Evolutionary conservation across 2,888 invertebrate genomes (phyloP).

Genomic region (Lomographa bimaculata): DNA sequence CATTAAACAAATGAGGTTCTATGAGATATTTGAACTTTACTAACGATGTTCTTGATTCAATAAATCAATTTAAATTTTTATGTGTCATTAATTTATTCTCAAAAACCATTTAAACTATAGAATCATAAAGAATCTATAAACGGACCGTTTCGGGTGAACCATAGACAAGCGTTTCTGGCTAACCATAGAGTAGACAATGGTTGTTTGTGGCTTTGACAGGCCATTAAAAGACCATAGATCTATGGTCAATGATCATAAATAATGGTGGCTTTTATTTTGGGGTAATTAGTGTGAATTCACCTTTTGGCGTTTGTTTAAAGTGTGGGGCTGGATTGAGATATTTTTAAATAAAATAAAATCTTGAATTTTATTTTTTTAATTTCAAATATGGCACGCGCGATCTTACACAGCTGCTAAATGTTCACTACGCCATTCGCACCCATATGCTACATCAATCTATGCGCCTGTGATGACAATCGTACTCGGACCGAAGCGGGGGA

Average conservation of each 20-base stretch:
- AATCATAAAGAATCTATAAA: conserved; percentile 1
- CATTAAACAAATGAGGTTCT: no score
- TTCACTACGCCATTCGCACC: no score
- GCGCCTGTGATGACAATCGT: no score
- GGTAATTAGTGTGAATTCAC: conserved; percentile 59
- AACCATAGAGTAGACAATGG: conserved; percentile 37
- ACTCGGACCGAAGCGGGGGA: no score
- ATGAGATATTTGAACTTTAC: no score
- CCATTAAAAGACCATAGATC: conserved; percentile 56
- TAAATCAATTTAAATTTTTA: conserved; percentile 2
- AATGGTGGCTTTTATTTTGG: conserved; percentile 49
- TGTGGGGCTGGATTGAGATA: conserved; percentile 16
- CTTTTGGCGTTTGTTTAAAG: conserved; percentile 37
- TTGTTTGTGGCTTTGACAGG: conserved; percentile 54
- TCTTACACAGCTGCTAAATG: no score
- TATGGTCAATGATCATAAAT: conserved; percentile 52
- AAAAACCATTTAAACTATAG: conserved; percentile 5
- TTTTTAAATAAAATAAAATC: no score
- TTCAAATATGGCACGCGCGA: no score
- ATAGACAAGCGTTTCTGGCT: conserved; percentile 20
- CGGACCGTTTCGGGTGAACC: conserved; percentile 5
- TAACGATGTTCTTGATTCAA: no score
- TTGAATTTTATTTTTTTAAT: no score
- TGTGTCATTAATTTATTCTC: conserved; percentile 3
- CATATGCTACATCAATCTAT: no score